Evolutionary conservation across 2,888 invertebrate species (phyloP).

Genomic region (Phortica okadai): DNA sequence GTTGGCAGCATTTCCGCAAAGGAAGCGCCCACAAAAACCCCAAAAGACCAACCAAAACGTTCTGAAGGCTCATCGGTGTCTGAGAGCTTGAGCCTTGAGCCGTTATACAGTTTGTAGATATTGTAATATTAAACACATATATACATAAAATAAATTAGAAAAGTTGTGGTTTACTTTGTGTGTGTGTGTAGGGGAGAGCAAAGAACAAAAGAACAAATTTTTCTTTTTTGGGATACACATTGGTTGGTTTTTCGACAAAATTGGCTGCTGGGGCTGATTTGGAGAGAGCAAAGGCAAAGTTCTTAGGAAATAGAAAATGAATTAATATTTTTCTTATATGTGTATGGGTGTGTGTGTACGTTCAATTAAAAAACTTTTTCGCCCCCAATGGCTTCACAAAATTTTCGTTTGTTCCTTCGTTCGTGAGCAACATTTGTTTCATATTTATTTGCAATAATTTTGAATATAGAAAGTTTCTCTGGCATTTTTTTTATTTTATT

Average conservation of each 20-base stretch:
- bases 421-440: constrained; percentile 55
- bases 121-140: constrained; percentile 31
- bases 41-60: constrained; percentile 26
- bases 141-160: constrained; percentile 66
- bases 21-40: constrained; percentile 6
- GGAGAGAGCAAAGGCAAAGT: constrained; percentile 50
- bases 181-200: neutral
- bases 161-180: constrained; percentile 57
- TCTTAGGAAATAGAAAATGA: constrained; percentile 52
- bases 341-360: constrained; percentile 33
- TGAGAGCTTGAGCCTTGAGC: neutral
- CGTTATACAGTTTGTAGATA: neutral
- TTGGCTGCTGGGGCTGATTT: neutral
- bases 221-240: neutral
- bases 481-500: neutral
- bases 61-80: neutral
- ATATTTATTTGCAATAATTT: constrained; percentile 47
- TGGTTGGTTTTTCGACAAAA: neutral
- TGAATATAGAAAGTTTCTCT: neutral
- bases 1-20: constrained; percentile 12
- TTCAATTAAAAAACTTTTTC: constrained; percentile 65
- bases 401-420: neutral
- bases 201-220: neutral
- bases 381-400: neutral
- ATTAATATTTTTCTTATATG: constrained; percentile 55